Evolutionary conservation across 1,140 invertebrate species (phyloP), one percentile per base, ranked within the genome.

Genomic region (Polypedilum vanderplanki): DNA sequence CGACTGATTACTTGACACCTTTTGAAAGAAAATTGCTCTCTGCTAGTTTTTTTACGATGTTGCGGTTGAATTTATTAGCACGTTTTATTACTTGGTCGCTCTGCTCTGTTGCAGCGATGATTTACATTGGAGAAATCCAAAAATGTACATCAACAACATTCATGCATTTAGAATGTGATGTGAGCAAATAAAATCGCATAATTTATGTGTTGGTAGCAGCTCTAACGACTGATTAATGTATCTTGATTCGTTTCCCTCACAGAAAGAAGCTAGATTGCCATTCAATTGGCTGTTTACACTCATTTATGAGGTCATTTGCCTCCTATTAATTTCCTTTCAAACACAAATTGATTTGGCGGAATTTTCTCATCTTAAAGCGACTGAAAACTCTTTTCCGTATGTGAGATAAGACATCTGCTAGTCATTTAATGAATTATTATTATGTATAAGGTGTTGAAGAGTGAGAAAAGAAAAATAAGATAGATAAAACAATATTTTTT

Each of bases 1-100:
- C 65, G 65, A 70, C 65, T 70, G 65, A 70, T 70, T 70, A 70
- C 65, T 70, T 70, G 65, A 70, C 65, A 70, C 65, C 65, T 70
- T 70, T 70, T 70, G 65, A 70, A 18, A 70, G 65, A 70, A 70
- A 57, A 70, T 70, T 70, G 65, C 17, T 20, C 24, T 3, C 46
- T 57, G 20, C 65, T 18, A 70, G 65, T 70, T 70, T 70, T 70
- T 70, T 70, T 22, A 22, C 18, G 65, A 20, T 70, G 20, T 15
- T 57, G 46, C 15, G n/a, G 12, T 57, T 70, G 65, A 70, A 20
- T 70, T 70, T 70, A 70, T 70, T 70, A 70, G 65, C 65, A 70
- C 65, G 20, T 70, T 70, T 70, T 70, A 70, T 70, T 70, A 17
- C 65, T 22, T 18, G n/a, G 15, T 70, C 65, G 65, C 17, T 70